phyloP scores from a whole-genome alignment of 2,797 vertebrate genomes.

The Anabas testudineus region DNA sequence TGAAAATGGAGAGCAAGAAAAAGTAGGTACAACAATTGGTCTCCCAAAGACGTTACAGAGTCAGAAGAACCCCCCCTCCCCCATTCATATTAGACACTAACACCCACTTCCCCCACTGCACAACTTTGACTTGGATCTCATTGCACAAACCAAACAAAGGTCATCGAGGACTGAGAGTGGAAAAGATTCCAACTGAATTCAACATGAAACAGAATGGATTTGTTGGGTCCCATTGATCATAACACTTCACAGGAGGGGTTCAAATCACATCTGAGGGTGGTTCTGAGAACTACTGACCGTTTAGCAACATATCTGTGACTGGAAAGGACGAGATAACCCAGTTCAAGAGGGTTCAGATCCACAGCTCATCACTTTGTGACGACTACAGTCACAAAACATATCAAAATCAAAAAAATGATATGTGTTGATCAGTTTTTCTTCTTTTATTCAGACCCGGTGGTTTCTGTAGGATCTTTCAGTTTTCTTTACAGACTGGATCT shows the following conservation, averaged over 20 bases:
- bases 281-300: neutral
- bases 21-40: too few relatives aligned
- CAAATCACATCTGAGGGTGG: neutral
- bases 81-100: constrained; percentile 5
- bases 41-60: neutral
- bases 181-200: neutral
- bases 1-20: too few relatives aligned
- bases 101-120: constrained; percentile 7
- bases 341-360: neutral
- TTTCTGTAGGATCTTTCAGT: neutral
- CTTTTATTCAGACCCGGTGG: too few relatives aligned
- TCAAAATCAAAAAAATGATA: neutral
- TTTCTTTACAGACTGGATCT: constrained; percentile 3
- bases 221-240: neutral
- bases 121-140: constrained; percentile 26
- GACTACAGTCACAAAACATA: too few relatives aligned
- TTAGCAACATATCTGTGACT: neutral
- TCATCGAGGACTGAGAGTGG: neutral
- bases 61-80: neutral
- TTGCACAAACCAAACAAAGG: constrained; percentile 31
- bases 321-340: neutral
- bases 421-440: too few relatives aligned
- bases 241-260: neutral
- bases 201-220: too few relatives aligned
- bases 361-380: neutral